These are phyloP conservation scores for Haemorhous mexicanus DNA, from an alignment of 2,113 vertebrate genomes.

Conservation along the genomic window DNA sequence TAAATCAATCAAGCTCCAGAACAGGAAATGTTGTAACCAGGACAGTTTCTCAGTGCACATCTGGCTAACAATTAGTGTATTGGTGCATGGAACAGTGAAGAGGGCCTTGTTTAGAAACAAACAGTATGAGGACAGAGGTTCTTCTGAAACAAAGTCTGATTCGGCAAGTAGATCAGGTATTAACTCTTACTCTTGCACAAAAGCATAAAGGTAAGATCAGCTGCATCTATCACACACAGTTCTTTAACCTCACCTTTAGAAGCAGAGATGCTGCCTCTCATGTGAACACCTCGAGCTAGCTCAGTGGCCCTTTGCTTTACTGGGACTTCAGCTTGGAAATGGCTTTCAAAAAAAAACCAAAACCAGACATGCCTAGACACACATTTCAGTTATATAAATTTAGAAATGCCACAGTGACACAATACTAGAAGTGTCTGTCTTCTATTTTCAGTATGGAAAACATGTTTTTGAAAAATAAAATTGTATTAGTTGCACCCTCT, in stretches of 20 bases:
- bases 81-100: neutral
- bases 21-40: neutral
- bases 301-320: neutral
- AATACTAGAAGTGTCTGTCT: neutral
- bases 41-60: neutral
- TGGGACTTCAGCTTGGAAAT: neutral
- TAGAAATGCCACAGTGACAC: neutral
- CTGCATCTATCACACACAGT: accelerated
- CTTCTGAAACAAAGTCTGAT: neutral
- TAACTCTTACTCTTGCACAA: neutral
- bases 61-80: neutral
- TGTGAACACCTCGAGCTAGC: neutral
- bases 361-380: neutral
- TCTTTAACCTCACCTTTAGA: neutral
- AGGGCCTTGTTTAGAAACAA: neutral
- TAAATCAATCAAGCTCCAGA: neutral
- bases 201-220: neutral
- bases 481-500: neutral
- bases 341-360: neutral
- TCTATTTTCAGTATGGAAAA: conserved; percentile 46
- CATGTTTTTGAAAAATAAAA: neutral
- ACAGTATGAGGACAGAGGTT: neutral
- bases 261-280: neutral
- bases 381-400: neutral
- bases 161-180: neutral